Evolutionary conservation across 1,140 invertebrate genomes (phyloP).

Genomic region (Acromyrmex echinatior): DNA sequence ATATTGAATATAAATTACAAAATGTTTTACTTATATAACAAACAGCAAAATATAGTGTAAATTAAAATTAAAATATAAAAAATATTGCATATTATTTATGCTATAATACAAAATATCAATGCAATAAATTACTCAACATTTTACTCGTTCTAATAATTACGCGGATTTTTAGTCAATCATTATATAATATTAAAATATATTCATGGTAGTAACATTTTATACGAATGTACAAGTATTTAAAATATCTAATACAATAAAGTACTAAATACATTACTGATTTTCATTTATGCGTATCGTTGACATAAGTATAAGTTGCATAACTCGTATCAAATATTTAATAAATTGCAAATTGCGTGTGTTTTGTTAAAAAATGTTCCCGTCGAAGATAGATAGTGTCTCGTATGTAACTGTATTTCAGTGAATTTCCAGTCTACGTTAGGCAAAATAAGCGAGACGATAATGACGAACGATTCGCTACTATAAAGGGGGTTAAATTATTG

Average conservation of each 20-base stretch:
- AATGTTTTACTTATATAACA: not conserved
- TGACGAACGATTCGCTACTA: slow-evolving; percentile 61
- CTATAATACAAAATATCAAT: not conserved
- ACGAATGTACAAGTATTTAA: not conserved
- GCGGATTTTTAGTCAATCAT: not conserved
- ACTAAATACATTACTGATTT: slow-evolving; percentile 34
- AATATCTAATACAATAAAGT: not conserved
- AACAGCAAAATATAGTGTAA: slow-evolving; percentile 10
- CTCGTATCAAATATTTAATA: slow-evolving; percentile 65
- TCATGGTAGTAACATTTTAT: not conserved
- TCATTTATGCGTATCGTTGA: slow-evolving; percentile 10
- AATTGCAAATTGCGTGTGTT: slow-evolving; percentile 33
- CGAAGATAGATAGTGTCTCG: slow-evolving; percentile 51
- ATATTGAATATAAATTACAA: not conserved
- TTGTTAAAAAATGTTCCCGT: slow-evolving; percentile 1
- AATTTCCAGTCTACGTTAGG: slow-evolving; percentile 46
- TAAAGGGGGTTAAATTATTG: slow-evolving; percentile 70
- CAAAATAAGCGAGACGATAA: slow-evolving; percentile 74
- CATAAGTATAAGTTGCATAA: slow-evolving; percentile 36
- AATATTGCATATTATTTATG: not conserved
- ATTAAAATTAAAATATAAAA: not conserved
- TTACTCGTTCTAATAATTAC: not conserved
- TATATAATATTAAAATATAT: not conserved
- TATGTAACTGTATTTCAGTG: slow-evolving; percentile 52
- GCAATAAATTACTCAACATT: not conserved